Evolutionary conservation across 2,113 vertebrate species (phyloP).

Genomic region (Mus pahari): DNA sequence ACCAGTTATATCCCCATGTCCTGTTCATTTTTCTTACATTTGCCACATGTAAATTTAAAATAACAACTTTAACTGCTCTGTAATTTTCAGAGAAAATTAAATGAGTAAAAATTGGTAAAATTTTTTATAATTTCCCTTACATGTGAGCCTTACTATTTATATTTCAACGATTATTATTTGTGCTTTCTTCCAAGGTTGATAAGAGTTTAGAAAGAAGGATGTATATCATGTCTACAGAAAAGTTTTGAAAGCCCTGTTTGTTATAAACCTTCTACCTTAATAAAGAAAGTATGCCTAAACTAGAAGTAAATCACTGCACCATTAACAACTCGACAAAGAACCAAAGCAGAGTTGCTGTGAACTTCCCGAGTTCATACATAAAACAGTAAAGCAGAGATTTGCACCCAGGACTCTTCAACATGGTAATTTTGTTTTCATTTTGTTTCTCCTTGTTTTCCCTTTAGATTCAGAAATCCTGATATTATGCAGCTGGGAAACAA

Average conservation of each 20-base stretch:
- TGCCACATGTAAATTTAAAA: neutral
- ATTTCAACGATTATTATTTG: neutral
- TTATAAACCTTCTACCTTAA: neutral
- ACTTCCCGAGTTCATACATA: neutral
- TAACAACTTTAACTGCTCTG: neutral
- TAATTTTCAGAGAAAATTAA: neutral
- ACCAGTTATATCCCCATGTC: neutral
- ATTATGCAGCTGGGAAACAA: neutral
- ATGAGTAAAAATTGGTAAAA: neutral
- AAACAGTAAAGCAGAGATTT: neutral
- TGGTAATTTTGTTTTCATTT: neutral
- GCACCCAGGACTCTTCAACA: neutral
- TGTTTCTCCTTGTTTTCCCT: neutral
- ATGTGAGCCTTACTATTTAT: neutral
- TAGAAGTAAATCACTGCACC: neutral
- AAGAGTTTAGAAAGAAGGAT: neutral
- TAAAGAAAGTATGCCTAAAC: neutral
- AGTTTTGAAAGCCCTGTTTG: neutral
- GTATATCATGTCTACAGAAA: neutral
- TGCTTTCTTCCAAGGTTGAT: neutral
- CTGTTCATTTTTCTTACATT: neutral
- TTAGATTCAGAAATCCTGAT: neutral
- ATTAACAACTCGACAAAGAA: neutral
- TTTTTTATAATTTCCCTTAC: neutral
- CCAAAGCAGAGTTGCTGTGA: neutral